Evolutionary conservation across 2,888 invertebrate genomes (phyloP).

Genomic region (Aelia acuminata): DNA sequence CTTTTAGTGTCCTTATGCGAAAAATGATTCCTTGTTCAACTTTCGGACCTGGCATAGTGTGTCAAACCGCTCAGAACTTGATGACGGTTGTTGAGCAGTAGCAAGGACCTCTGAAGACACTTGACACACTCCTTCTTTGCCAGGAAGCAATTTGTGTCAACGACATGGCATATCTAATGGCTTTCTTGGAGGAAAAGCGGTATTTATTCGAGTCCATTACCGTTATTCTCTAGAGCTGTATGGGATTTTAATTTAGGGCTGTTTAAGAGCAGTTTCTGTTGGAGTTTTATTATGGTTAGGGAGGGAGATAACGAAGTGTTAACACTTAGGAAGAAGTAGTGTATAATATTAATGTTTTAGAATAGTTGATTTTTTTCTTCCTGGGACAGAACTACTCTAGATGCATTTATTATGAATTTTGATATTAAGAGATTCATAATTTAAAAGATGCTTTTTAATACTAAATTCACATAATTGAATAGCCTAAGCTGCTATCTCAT

Average conservation of each 20-base stretch:
- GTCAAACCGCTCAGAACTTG: too few relatives aligned
- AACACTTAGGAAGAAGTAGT: not conserved
- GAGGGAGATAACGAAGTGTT: not conserved
- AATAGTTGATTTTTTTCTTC: not conserved
- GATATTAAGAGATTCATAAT: too few relatives aligned
- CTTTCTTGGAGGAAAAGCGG: conserved; percentile 11
- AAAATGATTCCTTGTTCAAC: too few relatives aligned
- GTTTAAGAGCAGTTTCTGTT: not conserved
- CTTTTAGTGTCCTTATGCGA: too few relatives aligned
- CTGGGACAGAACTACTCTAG: not conserved
- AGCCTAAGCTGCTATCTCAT: too few relatives aligned
- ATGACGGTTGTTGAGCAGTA: not conserved
- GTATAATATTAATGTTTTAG: not conserved
- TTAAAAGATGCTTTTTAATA: too few relatives aligned
- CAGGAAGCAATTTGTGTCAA: conserved; percentile 22
- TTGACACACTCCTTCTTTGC: not conserved
- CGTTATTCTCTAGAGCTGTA: not conserved
- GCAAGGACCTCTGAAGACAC: not conserved
- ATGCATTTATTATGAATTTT: too few relatives aligned
- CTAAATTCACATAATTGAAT: too few relatives aligned
- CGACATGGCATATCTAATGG: conserved; percentile 48
- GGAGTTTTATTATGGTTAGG: not conserved
- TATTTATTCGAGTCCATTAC: conserved; percentile 31
- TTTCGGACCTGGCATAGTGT: too few relatives aligned
- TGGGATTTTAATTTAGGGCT: not conserved